phyloP scores from a whole-genome alignment of 53 echinoderm and acorn worm species.

The Echinarachnius parma region DNA sequence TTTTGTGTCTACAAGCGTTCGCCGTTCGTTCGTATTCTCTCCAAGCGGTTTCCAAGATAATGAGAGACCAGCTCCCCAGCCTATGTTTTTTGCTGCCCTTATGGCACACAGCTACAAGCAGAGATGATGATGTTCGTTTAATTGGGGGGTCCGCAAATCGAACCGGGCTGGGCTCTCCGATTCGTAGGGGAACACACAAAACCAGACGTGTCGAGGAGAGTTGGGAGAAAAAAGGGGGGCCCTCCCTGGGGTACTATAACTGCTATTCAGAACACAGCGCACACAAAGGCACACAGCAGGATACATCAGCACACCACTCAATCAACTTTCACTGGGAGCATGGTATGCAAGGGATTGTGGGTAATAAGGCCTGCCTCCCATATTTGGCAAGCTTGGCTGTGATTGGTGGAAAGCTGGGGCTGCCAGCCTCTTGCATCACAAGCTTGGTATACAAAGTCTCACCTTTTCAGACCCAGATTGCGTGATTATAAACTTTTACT shows the following conservation, averaged over 20 bases:
- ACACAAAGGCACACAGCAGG: slow-evolving; percentile 31
- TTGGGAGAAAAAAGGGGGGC: slow-evolving; percentile 29
- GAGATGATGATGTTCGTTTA: slow-evolving; percentile 35
- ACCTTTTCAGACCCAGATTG: neutral
- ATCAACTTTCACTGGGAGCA: slow-evolving; percentile 15
- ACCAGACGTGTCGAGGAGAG: too few species aligned
- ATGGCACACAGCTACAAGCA: slow-evolving; percentile 48
- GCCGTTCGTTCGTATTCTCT: slow-evolving; percentile 31
- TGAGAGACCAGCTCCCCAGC: slow-evolving; percentile 47
- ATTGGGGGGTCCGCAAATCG: slow-evolving; percentile 14
- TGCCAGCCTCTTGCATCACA: slow-evolving; percentile 2
- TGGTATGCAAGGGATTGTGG: slow-evolving; percentile 43
- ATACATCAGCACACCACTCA: slow-evolving; percentile 17
- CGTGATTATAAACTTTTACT: neutral
- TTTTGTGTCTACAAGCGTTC: too few species aligned
- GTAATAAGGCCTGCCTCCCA: slow-evolving; percentile 40
- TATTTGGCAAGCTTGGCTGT: slow-evolving; percentile 51
- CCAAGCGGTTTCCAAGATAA: slow-evolving; percentile 37
- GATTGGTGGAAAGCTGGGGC: slow-evolving; percentile 44
- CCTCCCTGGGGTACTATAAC: slow-evolving; percentile 23
- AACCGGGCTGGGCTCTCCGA: slow-evolving; percentile 16
- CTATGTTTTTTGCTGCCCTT: slow-evolving; percentile 40
- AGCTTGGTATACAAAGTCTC: neutral
- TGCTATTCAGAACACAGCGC: slow-evolving; percentile 17
- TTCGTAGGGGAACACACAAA: too few species aligned